Base-by-base conservation (phyloP, 2,888 invertebrate species). In the Loripinus fragilis region DNA sequence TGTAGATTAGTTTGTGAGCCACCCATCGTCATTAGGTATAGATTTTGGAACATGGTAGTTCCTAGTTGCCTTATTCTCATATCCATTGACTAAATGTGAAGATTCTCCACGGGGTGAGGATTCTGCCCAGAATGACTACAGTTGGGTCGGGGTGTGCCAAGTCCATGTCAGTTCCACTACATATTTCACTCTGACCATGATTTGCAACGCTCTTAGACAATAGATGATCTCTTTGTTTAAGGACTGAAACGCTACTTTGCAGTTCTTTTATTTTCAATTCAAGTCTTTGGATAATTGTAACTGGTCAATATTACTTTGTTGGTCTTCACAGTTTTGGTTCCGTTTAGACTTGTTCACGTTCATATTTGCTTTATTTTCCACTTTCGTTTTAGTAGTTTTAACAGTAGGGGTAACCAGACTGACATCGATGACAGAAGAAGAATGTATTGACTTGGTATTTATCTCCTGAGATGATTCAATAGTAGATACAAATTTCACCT, bases 231-330 rank as follows among this genome's bases (percentile, higher is more conserved):
- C 55, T 25, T 23, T 55, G 25, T 28, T 23, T 55, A 8, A 25
- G 5, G 55, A 55, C 12, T 25, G 23, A 28, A 28, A 55, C 23
- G 25, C 55, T 55, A 28, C 15, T 55, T 55, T 55, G 25, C 3
- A 55, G 55, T 55, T 55, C 55, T 28, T 55, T 55, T 48, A 48
- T 48, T 48, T 48, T 48, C 15, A 8, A 2, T 55, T 55, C 55
- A 10, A 55, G 55, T 55, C 25, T 55, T 7, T 55, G 15, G 15
- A 55, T 55, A 28, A 55, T 28, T 55, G 55, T 1, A 28, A 8
- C 15, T 55, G 55, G 7, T 55, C 55, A 8, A 55, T 7, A 15
- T 55, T 55, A 55, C 25, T 28, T 55, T 23, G n/a, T 15, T 55
- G 55, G 7, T 55, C 25, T 55, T 55, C 55, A 23, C 2, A 3